Conservation (phyloP, 2,888 invertebrate species). For the Acrobasis suavella region DNA sequence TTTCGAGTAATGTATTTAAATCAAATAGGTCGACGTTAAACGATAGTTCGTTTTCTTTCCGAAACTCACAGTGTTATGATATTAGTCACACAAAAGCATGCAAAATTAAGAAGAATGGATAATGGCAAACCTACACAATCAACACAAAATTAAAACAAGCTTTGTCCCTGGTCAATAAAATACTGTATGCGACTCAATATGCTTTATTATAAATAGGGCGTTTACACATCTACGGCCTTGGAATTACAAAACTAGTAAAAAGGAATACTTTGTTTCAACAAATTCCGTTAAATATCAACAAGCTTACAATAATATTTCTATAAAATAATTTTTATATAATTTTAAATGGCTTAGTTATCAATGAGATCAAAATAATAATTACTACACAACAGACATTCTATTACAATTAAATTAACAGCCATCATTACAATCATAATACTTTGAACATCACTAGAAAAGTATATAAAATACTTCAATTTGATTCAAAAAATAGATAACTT, state of each 20-base stretch:
- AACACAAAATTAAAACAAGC: conserved; percentile 65
- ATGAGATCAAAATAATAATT: conserved; percentile 49
- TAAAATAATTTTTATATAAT: conserved; percentile 43
- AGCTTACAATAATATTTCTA: conserved; percentile 31
- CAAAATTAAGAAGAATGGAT: conserved; percentile 56
- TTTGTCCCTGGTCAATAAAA: conserved; percentile 66
- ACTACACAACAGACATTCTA: conserved; percentile 34
- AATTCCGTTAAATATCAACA: conserved; percentile 41
- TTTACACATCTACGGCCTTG: conserved; percentile 67
- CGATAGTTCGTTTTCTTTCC: no score
- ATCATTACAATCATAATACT: conserved; percentile 38
- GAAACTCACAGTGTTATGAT: no score
- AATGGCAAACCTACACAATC: conserved; percentile 81
- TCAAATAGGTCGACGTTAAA: no score
- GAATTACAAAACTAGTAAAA: conserved; percentile 69
- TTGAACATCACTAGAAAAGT: conserved; percentile 49
- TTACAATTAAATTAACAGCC: conserved; percentile 32
- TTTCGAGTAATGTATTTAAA: no score
- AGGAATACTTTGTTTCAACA: conserved; percentile 38
- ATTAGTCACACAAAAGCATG: conserved; percentile 38
- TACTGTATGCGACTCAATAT: conserved; percentile 73
- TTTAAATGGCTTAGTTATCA: conserved; percentile 41
- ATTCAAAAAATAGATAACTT: conserved; percentile 40
- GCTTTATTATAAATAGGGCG: conserved; percentile 79
- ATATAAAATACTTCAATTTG: conserved; percentile 50